These are phyloP conservation scores for Anolis apletophallus DNA, from an alignment of 2,797 vertebrate species.

Conservation along the genomic window DNA sequence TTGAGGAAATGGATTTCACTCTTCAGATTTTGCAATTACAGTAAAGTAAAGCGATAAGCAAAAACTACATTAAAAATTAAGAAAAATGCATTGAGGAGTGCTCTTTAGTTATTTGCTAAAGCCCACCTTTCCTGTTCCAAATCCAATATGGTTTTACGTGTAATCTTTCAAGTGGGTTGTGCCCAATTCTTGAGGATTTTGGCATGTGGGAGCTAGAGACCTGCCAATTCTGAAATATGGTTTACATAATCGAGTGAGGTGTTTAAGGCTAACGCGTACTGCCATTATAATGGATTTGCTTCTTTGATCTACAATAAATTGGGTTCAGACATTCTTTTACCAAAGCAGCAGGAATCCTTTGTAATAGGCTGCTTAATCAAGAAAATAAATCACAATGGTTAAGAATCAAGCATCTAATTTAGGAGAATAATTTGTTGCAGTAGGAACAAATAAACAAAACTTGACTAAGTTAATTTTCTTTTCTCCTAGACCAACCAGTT, in stretches of 20 bases:
- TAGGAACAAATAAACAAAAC: background rate
- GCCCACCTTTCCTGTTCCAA: background rate
- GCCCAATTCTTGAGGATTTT: background rate
- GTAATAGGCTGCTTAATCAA: background rate
- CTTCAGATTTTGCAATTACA: background rate
- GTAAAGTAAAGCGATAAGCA: background rate
- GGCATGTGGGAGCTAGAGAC: background rate
- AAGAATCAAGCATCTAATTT: conserved; percentile 4
- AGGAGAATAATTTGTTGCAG: background rate
- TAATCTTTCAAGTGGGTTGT: background rate
- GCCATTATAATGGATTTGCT: background rate
- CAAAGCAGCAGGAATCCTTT: background rate
- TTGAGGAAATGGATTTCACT: background rate
- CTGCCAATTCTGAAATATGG: background rate
- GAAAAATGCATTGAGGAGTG: background rate
- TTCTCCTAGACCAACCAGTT: conserved; percentile 17
- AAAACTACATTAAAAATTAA: background rate
- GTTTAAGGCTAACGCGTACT: conserved; percentile 7
- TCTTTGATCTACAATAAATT: background rate
- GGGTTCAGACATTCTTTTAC: conserved; percentile 2
- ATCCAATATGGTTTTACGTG: background rate
- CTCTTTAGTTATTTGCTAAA: background rate
- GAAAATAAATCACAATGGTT: background rate
- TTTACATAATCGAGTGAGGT: conserved; percentile 3
- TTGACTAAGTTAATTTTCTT: background rate